Evolutionary conservation across 2,797 vertebrate genomes (phyloP).

Genomic region (Mus caroli): DNA sequence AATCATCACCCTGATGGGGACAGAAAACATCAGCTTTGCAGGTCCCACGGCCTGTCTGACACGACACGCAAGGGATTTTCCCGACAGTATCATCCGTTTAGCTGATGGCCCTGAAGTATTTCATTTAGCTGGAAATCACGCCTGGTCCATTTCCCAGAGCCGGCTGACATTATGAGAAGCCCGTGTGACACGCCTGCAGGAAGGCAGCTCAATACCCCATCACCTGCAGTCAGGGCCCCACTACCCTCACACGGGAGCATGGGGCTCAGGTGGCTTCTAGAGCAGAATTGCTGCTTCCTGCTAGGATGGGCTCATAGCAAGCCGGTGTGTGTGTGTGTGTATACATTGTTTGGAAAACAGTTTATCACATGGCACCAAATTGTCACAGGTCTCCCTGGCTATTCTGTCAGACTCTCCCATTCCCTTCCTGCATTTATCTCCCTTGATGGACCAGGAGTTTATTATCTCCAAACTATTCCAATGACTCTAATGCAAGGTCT

Average conservation of each 20-base stretch:
- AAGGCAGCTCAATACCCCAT: background rate
- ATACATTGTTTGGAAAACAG: accelerated
- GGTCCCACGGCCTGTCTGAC: background rate
- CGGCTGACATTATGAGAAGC: background rate
- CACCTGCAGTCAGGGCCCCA: background rate
- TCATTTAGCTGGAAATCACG: constrained; percentile 59
- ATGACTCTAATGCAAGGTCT: background rate
- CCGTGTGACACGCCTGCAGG: background rate
- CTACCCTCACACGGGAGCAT: background rate
- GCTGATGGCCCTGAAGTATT: constrained; percentile 42
- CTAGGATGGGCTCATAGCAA: background rate
- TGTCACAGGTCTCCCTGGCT: background rate
- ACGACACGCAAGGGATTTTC: constrained; percentile 38
- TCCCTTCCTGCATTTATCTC: background rate
- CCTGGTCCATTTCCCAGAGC: constrained; percentile 43
- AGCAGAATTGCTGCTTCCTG: background rate
- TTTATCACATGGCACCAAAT: background rate
- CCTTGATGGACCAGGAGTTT: background rate
- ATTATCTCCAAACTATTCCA: background rate
- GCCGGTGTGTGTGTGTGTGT: accelerated
- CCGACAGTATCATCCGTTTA: constrained; percentile 71
- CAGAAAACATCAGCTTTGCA: background rate
- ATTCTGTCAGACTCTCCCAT: background rate
- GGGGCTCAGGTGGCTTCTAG: background rate
- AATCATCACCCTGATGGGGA: background rate